A percentile compares a stretch with the other conserved stretches of the same genome.
Conservation (phyloP, 1,140 invertebrate species). For the Cydia amplana region DNA sequence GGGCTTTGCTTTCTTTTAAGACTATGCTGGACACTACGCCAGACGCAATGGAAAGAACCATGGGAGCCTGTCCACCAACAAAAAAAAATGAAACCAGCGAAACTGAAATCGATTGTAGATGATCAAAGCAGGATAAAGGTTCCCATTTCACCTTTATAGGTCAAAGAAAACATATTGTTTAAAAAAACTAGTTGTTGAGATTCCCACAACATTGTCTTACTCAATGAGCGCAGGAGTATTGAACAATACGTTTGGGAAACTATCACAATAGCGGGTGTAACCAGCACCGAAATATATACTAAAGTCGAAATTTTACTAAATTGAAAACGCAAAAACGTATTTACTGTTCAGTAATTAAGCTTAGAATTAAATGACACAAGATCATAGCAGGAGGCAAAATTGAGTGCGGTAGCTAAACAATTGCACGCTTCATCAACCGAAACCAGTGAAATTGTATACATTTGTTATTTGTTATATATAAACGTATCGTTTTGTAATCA, state of each 20-base stretch:
- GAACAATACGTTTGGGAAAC: slow-evolving; percentile 46
- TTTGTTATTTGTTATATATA: slow-evolving; percentile 45
- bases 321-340: not conserved
- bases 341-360: not conserved
- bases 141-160: not conserved
- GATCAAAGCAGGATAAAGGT: no score
- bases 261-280: slow-evolving; percentile 53
- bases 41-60: no score
- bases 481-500: not conserved
- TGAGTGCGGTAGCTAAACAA: slow-evolving; percentile 41
- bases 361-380: not conserved
- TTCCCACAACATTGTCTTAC: slow-evolving; percentile 35
- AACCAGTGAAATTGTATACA: slow-evolving; percentile 56
- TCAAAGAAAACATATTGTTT: not conserved
- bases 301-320: not conserved
- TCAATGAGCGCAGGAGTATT: slow-evolving; percentile 39
- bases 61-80: no score
- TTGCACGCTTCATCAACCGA: slow-evolving; percentile 57
- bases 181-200: slow-evolving; percentile 6
- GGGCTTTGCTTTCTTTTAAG: no score
- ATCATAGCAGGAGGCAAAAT: not conserved
- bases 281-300: slow-evolving; percentile 50
- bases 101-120: no score
- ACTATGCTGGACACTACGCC: no score
- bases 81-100: no score